These are phyloP conservation scores for Seira sanloemensis DNA, from an alignment of 2,888 invertebrate genomes.

Conservation along the genomic window DNA sequence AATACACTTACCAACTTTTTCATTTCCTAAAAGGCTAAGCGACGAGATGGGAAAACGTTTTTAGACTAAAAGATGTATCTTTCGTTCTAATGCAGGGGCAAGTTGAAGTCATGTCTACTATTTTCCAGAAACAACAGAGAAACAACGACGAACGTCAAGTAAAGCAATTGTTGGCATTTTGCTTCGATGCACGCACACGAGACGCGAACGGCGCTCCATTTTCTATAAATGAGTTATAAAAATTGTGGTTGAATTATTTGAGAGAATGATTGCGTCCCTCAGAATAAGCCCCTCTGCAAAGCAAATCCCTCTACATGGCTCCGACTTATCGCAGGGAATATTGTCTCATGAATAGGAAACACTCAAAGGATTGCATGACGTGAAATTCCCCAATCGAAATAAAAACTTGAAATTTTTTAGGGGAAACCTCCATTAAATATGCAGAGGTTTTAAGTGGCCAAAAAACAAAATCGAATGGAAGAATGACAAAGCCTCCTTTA, in stretches of 20 bases:
- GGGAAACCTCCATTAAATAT: conserved; percentile 33
- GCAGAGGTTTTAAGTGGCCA: conserved; percentile 43
- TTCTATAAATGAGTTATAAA: not conserved
- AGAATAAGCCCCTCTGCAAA: not conserved
- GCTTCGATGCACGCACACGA: too few relatives aligned
- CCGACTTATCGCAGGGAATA: not conserved
- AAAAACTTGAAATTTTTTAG: not conserved
- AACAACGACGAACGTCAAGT: too few relatives aligned
- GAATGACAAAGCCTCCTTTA: not conserved
- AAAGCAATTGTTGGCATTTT: too few relatives aligned
- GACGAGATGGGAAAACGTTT: too few relatives aligned
- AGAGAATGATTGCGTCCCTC: not conserved
- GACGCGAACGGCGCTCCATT: too few relatives aligned
- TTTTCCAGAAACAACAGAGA: too few relatives aligned
- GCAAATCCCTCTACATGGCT: not conserved
- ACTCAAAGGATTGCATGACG: not conserved
- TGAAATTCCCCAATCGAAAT: not conserved
- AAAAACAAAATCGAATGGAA: not conserved
- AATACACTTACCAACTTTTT: too few relatives aligned
- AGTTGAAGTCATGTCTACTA: too few relatives aligned
- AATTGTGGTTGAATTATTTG: not conserved
- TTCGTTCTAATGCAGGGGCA: too few relatives aligned
- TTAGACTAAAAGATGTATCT: too few relatives aligned
- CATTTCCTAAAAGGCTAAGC: too few relatives aligned
- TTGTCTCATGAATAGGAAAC: not conserved